A percentile compares a stretch with the other conserved stretches of the same genome.
phyloP scores from a whole-genome alignment of 2,113 vertebrate species.

The Onychostoma macrolepis region DNA sequence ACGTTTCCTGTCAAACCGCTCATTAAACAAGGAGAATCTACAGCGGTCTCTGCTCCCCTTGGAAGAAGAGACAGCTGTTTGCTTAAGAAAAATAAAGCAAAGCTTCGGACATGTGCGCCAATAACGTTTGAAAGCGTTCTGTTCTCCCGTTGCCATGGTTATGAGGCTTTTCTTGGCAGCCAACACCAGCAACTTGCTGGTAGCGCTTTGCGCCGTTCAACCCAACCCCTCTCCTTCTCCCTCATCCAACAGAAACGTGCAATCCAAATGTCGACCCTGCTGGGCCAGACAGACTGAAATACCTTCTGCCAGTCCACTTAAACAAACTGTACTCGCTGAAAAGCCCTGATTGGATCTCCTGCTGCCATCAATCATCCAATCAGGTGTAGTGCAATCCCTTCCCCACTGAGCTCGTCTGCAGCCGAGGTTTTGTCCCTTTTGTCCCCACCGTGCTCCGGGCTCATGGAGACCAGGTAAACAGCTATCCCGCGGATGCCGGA shows the following conservation, averaged over 20 bases:
- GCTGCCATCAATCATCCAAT: slow-evolving; percentile 68
- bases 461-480: slow-evolving; percentile 52
- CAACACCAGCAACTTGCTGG: slow-evolving; percentile 38
- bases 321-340: slow-evolving; percentile 56
- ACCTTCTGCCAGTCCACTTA: slow-evolving; percentile 60
- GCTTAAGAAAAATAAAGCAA: slow-evolving; percentile 51
- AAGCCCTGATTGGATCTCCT: slow-evolving; percentile 65
- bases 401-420: slow-evolving; percentile 58
- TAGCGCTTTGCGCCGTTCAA: slow-evolving; percentile 29
- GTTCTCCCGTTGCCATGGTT: slow-evolving; percentile 56
- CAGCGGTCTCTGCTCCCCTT: slow-evolving; percentile 34
- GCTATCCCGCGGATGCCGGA: slow-evolving; percentile 32
- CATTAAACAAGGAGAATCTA: slow-evolving; percentile 54
- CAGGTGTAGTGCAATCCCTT: slow-evolving; percentile 58
- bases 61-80: slow-evolving; percentile 55
- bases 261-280: slow-evolving; percentile 53
- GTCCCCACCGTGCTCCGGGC: slow-evolving; percentile 39
- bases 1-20: slow-evolving; percentile 55
- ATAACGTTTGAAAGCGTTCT: slow-evolving; percentile 32
- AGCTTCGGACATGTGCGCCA: slow-evolving; percentile 38
- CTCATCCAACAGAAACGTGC: slow-evolving; percentile 34
- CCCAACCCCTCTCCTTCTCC: background rate
- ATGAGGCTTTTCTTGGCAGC: slow-evolving; percentile 58
- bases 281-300: slow-evolving; percentile 51
- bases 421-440: slow-evolving; percentile 49